These are phyloP conservation scores for Carassius auratus DNA, from an alignment of 2,113 vertebrate genomes.

Conservation along the genomic window DNA sequence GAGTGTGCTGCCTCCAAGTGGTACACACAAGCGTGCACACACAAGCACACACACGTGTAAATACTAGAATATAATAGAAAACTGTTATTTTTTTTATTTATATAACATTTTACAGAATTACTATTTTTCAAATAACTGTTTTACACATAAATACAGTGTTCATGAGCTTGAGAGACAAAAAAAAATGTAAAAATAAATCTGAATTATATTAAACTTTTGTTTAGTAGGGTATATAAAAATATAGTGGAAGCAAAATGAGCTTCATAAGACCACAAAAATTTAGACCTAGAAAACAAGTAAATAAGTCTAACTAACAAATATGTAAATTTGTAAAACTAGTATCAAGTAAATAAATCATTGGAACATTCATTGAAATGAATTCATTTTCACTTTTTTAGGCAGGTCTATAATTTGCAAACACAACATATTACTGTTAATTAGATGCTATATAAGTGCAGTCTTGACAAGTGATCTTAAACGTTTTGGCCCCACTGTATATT, in stretches of 20 bases:
- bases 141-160: background rate
- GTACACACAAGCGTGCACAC: background rate
- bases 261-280: background rate
- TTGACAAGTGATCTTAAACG: background rate
- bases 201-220: background rate
- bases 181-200: background rate
- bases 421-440: background rate
- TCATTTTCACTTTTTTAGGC: background rate
- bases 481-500: background rate
- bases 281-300: background rate
- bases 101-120: background rate
- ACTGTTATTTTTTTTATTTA: background rate
- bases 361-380: background rate
- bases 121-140: background rate
- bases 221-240: background rate
- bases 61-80: background rate
- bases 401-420: background rate
- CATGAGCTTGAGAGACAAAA: background rate
- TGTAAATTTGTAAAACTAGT: background rate
- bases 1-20: slow-evolving; percentile 16
- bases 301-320: too few species aligned
- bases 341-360: background rate
- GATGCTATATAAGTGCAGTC: background rate
- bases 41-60: too few species aligned
- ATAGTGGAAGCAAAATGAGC: background rate